Evolutionary conservation across 1,140 invertebrate genomes (phyloP).

Genomic region (Diorhabda sublineata): DNA sequence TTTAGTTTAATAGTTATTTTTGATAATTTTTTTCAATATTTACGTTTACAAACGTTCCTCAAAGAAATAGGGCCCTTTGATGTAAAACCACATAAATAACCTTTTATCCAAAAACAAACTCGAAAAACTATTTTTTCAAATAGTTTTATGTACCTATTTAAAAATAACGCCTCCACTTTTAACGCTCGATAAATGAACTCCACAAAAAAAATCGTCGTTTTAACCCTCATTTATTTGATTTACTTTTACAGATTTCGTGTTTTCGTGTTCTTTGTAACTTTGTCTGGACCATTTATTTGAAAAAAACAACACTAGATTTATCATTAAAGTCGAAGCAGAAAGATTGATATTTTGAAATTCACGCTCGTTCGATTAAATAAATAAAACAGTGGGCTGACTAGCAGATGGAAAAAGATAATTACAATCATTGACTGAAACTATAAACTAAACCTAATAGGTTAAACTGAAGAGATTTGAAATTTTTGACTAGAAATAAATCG

Average conservation of each 20-base stretch:
- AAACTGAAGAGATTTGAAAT: too few relatives aligned
- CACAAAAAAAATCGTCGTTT: background rate
- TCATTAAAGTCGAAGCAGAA: background rate
- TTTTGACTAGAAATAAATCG: too few relatives aligned
- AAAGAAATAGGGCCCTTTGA: too few relatives aligned
- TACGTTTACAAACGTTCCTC: too few relatives aligned
- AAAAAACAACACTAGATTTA: background rate
- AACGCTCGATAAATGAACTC: background rate
- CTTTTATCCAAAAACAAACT: too few relatives aligned
- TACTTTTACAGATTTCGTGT: background rate
- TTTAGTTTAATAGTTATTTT: too few relatives aligned
- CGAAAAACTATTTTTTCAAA: background rate
- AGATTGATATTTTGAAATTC: background rate
- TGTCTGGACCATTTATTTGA: background rate
- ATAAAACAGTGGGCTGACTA: too few relatives aligned
- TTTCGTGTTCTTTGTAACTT: background rate
- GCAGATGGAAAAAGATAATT: too few relatives aligned
- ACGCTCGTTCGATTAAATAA: background rate
- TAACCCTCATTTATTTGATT: conserved; percentile 1
- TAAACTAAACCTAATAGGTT: too few relatives aligned
- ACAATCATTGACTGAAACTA: too few relatives aligned
- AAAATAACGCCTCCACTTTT: background rate
- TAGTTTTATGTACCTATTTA: background rate
- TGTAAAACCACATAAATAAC: too few relatives aligned
- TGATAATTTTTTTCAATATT: too few relatives aligned